A percentile compares a stretch with the other conserved stretches of the same genome.
phyloP scores from a whole-genome alignment of 2,888 invertebrate species.

The Cyrtodaria siliqua region DNA sequence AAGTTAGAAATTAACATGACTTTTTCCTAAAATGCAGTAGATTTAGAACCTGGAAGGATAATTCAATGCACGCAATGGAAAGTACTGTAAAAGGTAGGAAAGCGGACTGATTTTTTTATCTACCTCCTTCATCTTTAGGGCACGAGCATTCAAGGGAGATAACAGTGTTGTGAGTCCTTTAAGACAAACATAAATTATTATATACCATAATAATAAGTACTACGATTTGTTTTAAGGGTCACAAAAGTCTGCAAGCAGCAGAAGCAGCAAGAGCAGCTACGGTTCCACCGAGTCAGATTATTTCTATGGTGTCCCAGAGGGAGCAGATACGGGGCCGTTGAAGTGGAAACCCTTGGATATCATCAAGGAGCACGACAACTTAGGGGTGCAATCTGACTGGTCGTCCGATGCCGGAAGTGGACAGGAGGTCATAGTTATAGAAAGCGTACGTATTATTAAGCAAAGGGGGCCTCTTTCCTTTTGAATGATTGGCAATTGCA shows the following conservation, averaged over 20 bases:
- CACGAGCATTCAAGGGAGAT: no score
- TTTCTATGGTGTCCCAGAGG: conserved; percentile 36
- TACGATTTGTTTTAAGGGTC: conserved; percentile 29
- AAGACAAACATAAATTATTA: background rate
- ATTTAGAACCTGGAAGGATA: no score
- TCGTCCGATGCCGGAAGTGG: conserved; percentile 67
- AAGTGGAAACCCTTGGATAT: conserved; percentile 54
- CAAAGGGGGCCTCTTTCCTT: no score
- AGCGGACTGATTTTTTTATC: no score
- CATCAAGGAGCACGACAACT: conserved; percentile 55
- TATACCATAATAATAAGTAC: background rate
- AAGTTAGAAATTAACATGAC: no score
- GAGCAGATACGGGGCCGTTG: conserved; percentile 26
- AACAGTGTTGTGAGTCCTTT: no score
- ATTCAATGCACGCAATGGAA: no score
- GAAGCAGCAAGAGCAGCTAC: conserved; percentile 51
- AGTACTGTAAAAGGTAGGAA: no score
- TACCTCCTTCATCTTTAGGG: no score
- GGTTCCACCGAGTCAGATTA: conserved; percentile 59
- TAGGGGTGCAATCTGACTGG: conserved; percentile 54
- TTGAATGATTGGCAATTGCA: no score
- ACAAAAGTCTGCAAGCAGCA: conserved; percentile 31
- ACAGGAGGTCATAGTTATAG: conserved; percentile 69
- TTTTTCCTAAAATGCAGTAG: no score
- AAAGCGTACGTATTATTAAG: conserved; percentile 68